phyloP scores from a whole-genome alignment of 64 coral and sea anemone genomes.

The Montipora foliosa region DNA sequence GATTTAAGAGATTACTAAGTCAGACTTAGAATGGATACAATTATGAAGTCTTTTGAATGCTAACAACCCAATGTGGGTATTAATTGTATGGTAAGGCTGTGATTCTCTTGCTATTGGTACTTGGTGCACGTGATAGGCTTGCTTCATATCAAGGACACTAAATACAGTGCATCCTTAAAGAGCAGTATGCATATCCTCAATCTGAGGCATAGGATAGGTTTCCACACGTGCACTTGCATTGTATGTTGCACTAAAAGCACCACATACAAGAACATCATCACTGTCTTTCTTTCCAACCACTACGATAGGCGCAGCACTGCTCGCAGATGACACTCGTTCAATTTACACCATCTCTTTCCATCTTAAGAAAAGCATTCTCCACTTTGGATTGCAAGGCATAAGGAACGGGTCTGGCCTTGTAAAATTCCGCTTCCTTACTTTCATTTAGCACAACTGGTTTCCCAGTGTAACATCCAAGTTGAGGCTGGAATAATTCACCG shows the following conservation, averaged over 20 bases:
- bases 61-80: slow-evolving; percentile 67
- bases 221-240: slow-evolving; percentile 4
- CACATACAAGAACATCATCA: too few relatives aligned
- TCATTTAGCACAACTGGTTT: not conserved
- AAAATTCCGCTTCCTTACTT: slow-evolving; percentile 39
- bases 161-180: slow-evolving; percentile 15
- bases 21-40: slow-evolving; percentile 30
- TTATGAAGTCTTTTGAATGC: slow-evolving; percentile 58
- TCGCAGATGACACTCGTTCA: too few relatives aligned
- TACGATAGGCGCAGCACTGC: too few relatives aligned
- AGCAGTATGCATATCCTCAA: slow-evolving; percentile 67
- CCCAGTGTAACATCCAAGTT: not conserved
- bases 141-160: slow-evolving; percentile 66
- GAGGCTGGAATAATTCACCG: too few relatives aligned
- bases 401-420: slow-evolving; percentile 49
- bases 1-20: too few relatives aligned
- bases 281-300: too few relatives aligned
- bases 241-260: too few relatives aligned
- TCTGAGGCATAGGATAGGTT: slow-evolving; percentile 44
- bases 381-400: slow-evolving; percentile 4
- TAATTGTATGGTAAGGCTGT: slow-evolving; percentile 40
- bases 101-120: slow-evolving; percentile 50
- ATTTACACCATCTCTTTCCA: slow-evolving; percentile 64
- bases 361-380: slow-evolving; percentile 52
- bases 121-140: slow-evolving; percentile 44